A percentile compares a stretch with the other conserved stretches of the same genome.
phyloP scores from a whole-genome alignment of 2,888 invertebrate species.

The Minunthozetes semirufus region DNA sequence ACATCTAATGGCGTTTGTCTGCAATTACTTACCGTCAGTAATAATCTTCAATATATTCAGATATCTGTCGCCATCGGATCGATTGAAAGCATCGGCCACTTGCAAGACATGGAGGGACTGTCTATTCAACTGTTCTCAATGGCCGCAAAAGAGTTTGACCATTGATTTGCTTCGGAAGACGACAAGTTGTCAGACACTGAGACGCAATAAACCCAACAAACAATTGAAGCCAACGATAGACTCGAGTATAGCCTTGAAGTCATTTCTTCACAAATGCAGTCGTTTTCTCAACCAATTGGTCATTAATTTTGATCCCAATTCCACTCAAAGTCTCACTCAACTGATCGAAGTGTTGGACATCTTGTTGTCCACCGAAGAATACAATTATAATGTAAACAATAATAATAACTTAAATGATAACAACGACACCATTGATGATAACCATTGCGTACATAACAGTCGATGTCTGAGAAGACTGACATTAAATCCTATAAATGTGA shows the following conservation, averaged over 20 bases:
- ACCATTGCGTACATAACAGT: neutral
- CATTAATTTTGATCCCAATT: constrained; percentile 35
- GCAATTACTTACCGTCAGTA: constrained; percentile 46
- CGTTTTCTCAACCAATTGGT: constrained; percentile 29
- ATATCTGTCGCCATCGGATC: constrained; percentile 53
- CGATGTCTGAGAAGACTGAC: constrained; percentile 25
- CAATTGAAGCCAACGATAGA: neutral
- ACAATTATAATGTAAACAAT: constrained; percentile 1
- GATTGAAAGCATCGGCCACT: constrained; percentile 53
- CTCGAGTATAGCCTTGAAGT: constrained; percentile 29
- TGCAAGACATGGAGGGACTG: constrained; percentile 56
- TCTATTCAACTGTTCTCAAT: constrained; percentile 48
- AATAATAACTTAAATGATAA: constrained; percentile 10
- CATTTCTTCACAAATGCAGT: constrained; percentile 33
- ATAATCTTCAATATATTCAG: constrained; percentile 51
- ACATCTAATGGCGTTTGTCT: constrained; percentile 32
- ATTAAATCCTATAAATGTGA: constrained; percentile 13
- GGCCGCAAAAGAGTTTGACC: constrained; percentile 43
- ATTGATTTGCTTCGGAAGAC: constrained; percentile 37
- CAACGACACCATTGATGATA: neutral
- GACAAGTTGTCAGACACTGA: neutral
- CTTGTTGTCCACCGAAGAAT: constrained; percentile 24
- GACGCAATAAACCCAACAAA: constrained; percentile 30
- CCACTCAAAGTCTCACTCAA: neutral
- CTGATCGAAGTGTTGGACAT: constrained; percentile 32